Evolutionary conservation across 1,140 invertebrate species (phyloP).

Genomic region (Eulimnadia texana): DNA sequence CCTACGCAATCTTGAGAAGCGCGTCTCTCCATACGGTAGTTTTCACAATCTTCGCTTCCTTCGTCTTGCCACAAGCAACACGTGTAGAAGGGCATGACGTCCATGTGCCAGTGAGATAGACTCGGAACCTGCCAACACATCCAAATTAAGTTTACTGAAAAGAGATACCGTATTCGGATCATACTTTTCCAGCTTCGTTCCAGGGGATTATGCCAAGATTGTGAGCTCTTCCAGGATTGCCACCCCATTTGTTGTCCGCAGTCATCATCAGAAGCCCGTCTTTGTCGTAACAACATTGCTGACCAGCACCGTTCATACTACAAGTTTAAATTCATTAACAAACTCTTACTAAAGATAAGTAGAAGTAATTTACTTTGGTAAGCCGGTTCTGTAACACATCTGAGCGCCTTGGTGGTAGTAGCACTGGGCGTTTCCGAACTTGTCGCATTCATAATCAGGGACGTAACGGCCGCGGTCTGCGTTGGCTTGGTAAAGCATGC

Average conservation of each 20-base stretch:
- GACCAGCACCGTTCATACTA: conserved; percentile 75
- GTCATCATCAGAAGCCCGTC: conserved; percentile 79
- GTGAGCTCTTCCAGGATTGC: conserved; percentile 69
- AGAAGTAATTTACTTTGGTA: conserved; percentile 56
- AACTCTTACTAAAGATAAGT: too few species aligned
- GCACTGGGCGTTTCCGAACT: conserved; percentile 76
- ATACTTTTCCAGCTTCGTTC: conserved; percentile 68
- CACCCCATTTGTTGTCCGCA: conserved; percentile 89
- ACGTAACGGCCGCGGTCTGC: conserved; percentile 81
- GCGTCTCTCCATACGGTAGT: conserved; percentile 77
- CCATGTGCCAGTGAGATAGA: conserved; percentile 86
- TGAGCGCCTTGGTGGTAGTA: conserved; percentile 71
- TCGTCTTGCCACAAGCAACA: conserved; percentile 91
- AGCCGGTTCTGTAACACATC: conserved; percentile 82
- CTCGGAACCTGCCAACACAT: conserved; percentile 70
- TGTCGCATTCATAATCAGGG: conserved; percentile 81
- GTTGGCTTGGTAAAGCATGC: conserved; percentile 75
- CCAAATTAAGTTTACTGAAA: too few species aligned
- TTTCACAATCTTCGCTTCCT: conserved; percentile 81
- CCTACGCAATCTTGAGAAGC: conserved; percentile 89
- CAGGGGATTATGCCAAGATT: conserved; percentile 80
- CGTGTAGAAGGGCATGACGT: conserved; percentile 81
- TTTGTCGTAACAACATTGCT: conserved; percentile 92
- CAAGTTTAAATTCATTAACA: too few species aligned
- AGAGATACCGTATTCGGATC: neutral